Base-by-base conservation (phyloP, 2,797 vertebrate species). In the Sylvia borin region DNA sequence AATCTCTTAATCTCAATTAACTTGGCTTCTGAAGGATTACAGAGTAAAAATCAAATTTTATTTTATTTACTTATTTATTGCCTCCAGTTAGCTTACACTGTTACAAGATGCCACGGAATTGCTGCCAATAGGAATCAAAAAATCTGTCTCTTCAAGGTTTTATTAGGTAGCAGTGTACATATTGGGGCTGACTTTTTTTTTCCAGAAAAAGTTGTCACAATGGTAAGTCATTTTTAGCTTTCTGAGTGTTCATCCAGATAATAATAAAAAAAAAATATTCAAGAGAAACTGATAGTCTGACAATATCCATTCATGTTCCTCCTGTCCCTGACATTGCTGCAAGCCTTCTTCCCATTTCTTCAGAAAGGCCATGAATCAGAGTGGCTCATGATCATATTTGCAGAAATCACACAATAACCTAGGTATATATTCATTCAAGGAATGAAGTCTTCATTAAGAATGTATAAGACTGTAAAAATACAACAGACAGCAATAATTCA, bases 281-380 rank as follows among this genome's bases (percentile, higher is more conserved):
- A 85, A 78, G 36, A 77, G 64, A 88, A 81, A 80, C 34, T 18
- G 51, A 71, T 75, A 95, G 94, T 21, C 50, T 85, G 76, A 89
- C 92, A 91, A 95, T 84, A 95, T 85, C 31, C 48, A 62, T 91
- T 87, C 5, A 0, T n/a, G 17, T 81, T 67, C 27, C 79, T 67
- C 71, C 81, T 57, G 64, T 81, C 60, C 25, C 62, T 95, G 83
- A 58, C 34, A 54, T 24, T 88, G 47, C 6, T 54, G 34, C 31
- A 70, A 91, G 57, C 22, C 34, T 38, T 54, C 18, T 68, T 96
- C 18, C 38, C 85, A 77, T 55, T 94, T 91, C 73, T 89, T 93
- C 72, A 91, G 85, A 84, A n/a, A 87, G 27, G 20, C 68, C 13
- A 15, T 93, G 95, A 94, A 95, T 95, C 53, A 81, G 61, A 89